These are phyloP conservation scores for Pterobdella sp. DNA, from an alignment of 2,888 invertebrate genomes.

Conservation along the genomic window DNA sequence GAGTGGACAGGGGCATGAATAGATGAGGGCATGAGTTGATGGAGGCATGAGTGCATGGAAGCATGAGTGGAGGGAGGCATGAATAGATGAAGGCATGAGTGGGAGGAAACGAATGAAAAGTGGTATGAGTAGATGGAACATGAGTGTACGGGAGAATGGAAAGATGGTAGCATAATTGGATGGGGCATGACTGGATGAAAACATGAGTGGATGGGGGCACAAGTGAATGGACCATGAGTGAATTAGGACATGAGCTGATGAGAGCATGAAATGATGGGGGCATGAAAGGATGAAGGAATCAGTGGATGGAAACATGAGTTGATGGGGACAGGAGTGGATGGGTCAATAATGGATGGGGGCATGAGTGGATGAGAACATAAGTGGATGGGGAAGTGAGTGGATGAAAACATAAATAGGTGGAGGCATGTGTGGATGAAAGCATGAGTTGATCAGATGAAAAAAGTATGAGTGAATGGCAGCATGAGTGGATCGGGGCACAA, in stretches of 20 bases:
- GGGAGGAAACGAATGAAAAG: not conserved
- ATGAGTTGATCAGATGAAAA: not conserved
- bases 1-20: too few species aligned
- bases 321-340: not conserved
- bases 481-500: not conserved
- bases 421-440: not conserved
- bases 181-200: not conserved
- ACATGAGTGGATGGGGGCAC: not conserved
- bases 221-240: not conserved
- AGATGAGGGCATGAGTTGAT: too few species aligned
- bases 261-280: not conserved
- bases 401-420: not conserved
- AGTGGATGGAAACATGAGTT: not conserved
- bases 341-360: not conserved
- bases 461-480: not conserved
- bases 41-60: too few species aligned
- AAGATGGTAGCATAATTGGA: not conserved
- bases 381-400: too few species aligned
- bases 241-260: not conserved
- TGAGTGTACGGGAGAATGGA: not conserved
- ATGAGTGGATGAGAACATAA: too few species aligned
- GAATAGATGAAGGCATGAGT: too few species aligned
- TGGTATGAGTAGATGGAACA: not conserved
- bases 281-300: not conserved
- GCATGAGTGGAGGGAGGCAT: too few species aligned